Base-by-base conservation (phyloP, 2,888 invertebrate genomes). In the Drosophila helvetica region DNA sequence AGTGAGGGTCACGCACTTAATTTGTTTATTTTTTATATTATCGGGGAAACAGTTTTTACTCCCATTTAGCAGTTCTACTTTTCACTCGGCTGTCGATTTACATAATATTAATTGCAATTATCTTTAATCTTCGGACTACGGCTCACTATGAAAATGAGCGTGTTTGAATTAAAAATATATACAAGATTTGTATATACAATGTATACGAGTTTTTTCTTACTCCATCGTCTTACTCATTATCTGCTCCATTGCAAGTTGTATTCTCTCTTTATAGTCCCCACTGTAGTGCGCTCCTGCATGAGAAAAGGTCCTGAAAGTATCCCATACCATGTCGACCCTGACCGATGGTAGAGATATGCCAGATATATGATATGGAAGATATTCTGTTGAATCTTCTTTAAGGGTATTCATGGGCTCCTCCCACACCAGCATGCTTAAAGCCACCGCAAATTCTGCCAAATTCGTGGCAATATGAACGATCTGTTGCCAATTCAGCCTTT, bases 41-140 rank as follows among this genome's bases (percentile, higher is more conserved):
- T 50, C 30, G 2, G 12, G 12, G 33, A 2, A 51, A 33, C 33
- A 15, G n/a, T 38, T 38, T 38, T 38, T 38, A 52, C 66, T 1
- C 3, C 17, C 30, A 43, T 42, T 47, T n/a, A 1, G 22, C 45
- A 74, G 53, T 73, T 71, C 57, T 53, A 63, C 72, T 71, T 65
- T 65, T 48, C 27, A 1, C 19, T n/a, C 42, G 18, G 18, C 53
- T 46, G 56, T 17, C 65, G 61, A 66, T 83, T 80, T 68, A 66
- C 70, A 80, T 74, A 79, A 81, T 69, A 73, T 70, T 80, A 83
- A 88, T 80, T 83, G 70, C 71, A 71, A 86, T 86, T 82, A 69
- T 77, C 75, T 69, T 60, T 72, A 77, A 80, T 78, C 48, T 62
- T 42, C 46, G 46, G 27, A 12, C 42, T 22, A 15, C 18, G 19